Base-by-base conservation (phyloP, 2,113 vertebrate species). In the Cisticola juncidis region DNA sequence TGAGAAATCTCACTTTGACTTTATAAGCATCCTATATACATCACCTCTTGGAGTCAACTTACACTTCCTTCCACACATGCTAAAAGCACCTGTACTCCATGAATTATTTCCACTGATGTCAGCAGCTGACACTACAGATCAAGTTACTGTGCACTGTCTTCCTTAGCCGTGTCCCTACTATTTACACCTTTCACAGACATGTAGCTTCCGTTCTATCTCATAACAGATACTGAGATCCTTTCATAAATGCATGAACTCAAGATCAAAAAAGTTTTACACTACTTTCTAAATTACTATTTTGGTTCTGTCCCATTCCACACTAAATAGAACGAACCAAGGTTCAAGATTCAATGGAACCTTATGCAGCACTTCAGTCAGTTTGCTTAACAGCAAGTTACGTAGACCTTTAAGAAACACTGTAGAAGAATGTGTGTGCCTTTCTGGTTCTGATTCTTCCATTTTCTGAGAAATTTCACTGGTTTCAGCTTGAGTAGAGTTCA, bases 111-210 rank as follows among this genome's bases (percentile, higher is more conserved):
- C 57, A 51, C 5, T 36, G 51, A 42, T 70, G 60, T 24, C 86
- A 72, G 80, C 89, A 95, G 78, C 81, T 95, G 93, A 72, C 78
- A 85, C 31, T 65, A 50, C 21, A 60, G 82, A 83, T 77, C 57
- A 64, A 80, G 47, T 70, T 94, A 68, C 84, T 8, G 7, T 2
- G 19, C 62, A 36, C 18, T 25, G 1, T 24, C 36, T 35, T 87
- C 64, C 84, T 71, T 22, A 70, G 47, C 17, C 21, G 28, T 26
- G 20, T 14, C 53, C 19, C 45, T 76, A 24, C 45, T 42, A 12
- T 17, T 80, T 60, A 78, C 71, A 78, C 35, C 38, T 83, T 61
- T 50, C 79, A 78, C 11, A 86, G 38, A 82, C 14, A 47, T 18
- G 64, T 5, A 40, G 54, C n/a, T 86, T 80, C 45, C 5, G 2